Percentiles rank a stretch among this genome's conserved stretches.
These are phyloP conservation scores for Halichoerus grypus DNA, from an alignment of 2,113 vertebrate genomes.

Conservation along the genomic window DNA sequence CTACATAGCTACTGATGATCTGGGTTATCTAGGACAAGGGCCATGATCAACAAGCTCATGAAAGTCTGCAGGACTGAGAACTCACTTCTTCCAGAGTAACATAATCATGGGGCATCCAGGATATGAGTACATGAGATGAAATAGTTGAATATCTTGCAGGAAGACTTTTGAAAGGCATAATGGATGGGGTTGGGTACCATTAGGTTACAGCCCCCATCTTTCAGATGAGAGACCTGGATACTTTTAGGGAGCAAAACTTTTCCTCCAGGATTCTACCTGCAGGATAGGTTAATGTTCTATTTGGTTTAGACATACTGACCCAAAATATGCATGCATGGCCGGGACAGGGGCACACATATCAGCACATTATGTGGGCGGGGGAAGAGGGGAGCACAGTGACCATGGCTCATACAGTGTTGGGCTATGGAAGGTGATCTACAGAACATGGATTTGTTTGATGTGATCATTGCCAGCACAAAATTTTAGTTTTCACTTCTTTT, in stretches of 20 bases:
- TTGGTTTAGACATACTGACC: not conserved
- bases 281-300: not conserved
- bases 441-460: not conserved
- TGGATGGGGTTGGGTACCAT: not conserved
- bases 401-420: not conserved
- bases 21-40: not conserved
- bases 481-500: slow-evolving; percentile 24
- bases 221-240: not conserved
- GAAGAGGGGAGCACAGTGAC: not conserved
- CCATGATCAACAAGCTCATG: not conserved
- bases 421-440: not conserved
- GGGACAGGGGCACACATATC: not conserved
- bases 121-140: not conserved
- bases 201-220: not conserved
- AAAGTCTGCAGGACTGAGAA: not conserved
- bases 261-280: not conserved
- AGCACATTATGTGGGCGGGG: not conserved
- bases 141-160: not conserved
- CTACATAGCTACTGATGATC: not conserved
- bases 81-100: not conserved
- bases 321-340: not conserved
- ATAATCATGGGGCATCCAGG: not conserved
- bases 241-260: not conserved
- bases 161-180: not conserved
- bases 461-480: not conserved